Evolutionary conservation across 2,113 vertebrate species (phyloP), one percentile per base, ranked within the genome.

Genomic region (Gasterosteus nipponicus): DNA sequence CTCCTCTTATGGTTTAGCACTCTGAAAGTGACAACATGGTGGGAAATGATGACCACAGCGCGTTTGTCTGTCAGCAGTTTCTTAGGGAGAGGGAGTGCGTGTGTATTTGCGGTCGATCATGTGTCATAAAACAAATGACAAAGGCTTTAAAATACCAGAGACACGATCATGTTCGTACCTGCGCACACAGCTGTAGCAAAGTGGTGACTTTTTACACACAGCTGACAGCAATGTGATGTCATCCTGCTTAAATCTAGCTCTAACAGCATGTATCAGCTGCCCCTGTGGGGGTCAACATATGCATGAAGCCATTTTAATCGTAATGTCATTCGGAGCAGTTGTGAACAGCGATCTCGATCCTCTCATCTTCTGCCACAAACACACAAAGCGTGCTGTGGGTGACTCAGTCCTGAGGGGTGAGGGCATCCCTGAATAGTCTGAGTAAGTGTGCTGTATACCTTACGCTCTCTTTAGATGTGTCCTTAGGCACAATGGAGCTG

Each of bases 41-140:
- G 77, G 70, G 47, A 79, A 82, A 87, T 72, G 80, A 85, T 82
- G 75, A 86, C 70, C 79, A 61, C 69, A 68, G 66, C 22, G 6
- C 58, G 57, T 81, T 66, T 79, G 78, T 22, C 38, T 59, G 83
- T 82, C 73, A 84, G 81, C 44, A 18, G 42, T 87, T 87, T 83
- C 51, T 58, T 33, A 54, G 54, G 51, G 64, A 78, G 49, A 29
- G 41, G 7, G 15, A 3, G 46, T 12, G 31, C n/a, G 56, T 31
- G 54, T 16, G 39, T 75, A 47, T 69, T 75, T 70, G 49, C 70
- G 78, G 73, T 57, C 29, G 56, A 77, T 65, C 69, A 80, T 74
- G 60, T 67, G 47, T 44, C 46, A 26, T 53, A 59, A 35, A n/a
- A 64, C 60, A 73, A 73, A 64, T 12, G 66, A 16, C 39, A 53